A percentile compares a stretch with the other conserved stretches of the same genome.
Evolutionary conservation across 2,888 invertebrate genomes (phyloP).

Genomic region (Aethes cnicana): DNA sequence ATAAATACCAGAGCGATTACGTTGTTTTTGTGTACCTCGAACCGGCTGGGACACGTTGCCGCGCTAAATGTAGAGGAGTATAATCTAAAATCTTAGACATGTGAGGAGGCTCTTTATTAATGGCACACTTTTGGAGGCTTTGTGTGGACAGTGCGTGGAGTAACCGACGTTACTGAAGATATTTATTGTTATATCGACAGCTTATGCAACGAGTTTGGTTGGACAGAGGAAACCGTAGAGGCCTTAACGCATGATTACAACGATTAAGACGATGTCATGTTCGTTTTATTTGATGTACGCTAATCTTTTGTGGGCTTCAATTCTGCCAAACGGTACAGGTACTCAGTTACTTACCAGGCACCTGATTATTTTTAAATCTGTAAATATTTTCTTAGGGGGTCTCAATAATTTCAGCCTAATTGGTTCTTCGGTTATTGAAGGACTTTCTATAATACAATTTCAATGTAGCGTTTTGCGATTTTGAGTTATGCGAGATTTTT

Average conservation of each 20-base stretch:
- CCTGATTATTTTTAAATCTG: too few species aligned
- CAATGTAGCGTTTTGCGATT: too few species aligned
- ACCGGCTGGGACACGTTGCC: constrained; percentile 37
- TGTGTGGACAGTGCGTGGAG: constrained; percentile 39
- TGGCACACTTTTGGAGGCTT: constrained; percentile 43
- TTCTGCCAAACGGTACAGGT: too few species aligned
- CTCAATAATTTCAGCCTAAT: too few species aligned
- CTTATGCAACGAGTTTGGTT: constrained; percentile 49
- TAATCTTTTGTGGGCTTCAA: too few species aligned
- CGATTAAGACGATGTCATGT: too few species aligned
- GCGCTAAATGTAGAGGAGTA: constrained; percentile 54
- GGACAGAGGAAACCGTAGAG: constrained; percentile 46
- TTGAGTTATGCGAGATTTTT: too few species aligned
- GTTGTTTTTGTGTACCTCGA: constrained; percentile 39
- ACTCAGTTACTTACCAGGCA: too few species aligned
- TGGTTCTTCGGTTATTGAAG: too few species aligned
- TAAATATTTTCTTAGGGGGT: too few species aligned
- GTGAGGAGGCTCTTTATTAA: constrained; percentile 42
- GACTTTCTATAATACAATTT: too few species aligned
- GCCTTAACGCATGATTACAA: constrained; percentile 9
- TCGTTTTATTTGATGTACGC: too few species aligned
- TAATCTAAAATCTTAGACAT: constrained; percentile 58
- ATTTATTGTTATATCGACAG: constrained; percentile 56
- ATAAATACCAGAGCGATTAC: constrained; percentile 53
- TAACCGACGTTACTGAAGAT: constrained; percentile 47